phyloP scores from a whole-genome alignment of 2,797 vertebrate genomes.

The Sebastes alutus region DNA sequence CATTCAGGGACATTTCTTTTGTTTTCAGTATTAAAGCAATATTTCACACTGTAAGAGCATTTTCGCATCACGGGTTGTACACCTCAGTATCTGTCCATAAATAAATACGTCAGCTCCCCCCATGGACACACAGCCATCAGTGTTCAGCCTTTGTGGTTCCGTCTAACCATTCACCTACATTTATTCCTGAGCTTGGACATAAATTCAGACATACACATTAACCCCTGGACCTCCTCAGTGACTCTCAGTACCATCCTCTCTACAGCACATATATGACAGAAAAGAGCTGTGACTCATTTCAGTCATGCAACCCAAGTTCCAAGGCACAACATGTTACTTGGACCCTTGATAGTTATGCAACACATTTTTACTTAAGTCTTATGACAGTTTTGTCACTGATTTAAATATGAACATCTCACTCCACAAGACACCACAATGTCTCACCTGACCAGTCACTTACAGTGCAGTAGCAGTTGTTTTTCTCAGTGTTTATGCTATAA shows the following conservation, averaged over 20 bases:
- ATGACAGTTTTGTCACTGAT: background rate
- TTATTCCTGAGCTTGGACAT: constrained; percentile 19
- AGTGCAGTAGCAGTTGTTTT: background rate
- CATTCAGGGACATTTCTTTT: constrained; percentile 16
- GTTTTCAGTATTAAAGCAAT: constrained; percentile 46
- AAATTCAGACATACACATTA: constrained; percentile 39
- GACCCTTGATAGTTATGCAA: background rate
- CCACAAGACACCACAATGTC: background rate
- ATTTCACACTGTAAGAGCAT: constrained; percentile 19
- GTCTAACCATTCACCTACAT: background rate
- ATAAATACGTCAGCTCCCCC: constrained; percentile 38
- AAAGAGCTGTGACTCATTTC: constrained; percentile 4
- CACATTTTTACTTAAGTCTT: background rate
- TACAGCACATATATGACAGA: background rate
- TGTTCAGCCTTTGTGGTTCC: background rate
- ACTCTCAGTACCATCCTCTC: background rate
- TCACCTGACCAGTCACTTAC: background rate
- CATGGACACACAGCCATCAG: constrained; percentile 1
- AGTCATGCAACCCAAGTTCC: background rate
- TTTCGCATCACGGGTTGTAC: constrained; percentile 16
- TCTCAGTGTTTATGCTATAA: background rate
- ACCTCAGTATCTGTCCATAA: constrained; percentile 7
- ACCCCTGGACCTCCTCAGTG: constrained; percentile 5
- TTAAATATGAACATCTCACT: background rate
- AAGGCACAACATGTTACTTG: background rate